Evolutionary conservation across 1,140 invertebrate genomes (phyloP), one percentile per base, ranked within the genome.

Genomic region (Aleiodes sp.): DNA sequence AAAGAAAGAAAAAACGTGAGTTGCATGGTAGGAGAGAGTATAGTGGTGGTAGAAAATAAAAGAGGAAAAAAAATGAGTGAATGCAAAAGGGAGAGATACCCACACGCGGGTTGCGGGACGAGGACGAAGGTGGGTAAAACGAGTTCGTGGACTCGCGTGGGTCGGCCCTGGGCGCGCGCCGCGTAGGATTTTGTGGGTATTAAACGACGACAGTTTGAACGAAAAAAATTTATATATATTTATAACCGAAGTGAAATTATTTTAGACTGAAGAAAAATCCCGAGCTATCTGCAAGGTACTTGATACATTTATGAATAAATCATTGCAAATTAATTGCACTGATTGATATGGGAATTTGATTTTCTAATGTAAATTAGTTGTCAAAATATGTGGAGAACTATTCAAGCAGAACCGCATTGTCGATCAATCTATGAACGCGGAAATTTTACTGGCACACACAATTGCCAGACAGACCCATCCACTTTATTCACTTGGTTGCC

Each of bases 61-160:
- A 29, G 59, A 46, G 66, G 26, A 60, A n/a, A 70, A 60, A 8
- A 43, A 41, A 19, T 10, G 41, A 43, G 57, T 37, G 67, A 67
- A 62, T 62, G 59, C 59, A 68, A 68, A 72, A 67, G 65, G 56
- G 28, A 57, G n/a, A n/a, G 2, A 28, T 59, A 68, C 59, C 52
- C 46, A 72, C 59, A 31, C 60, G 60, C 9, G 65, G 39, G 63
- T 71, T 68, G 65, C 70, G 68, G 65, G 80, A 74, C 77, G 83
- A 84, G 84, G 82, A 73, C 77, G 79, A 84, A 83, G 83, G 84
- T 84, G 83, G 83, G 83, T 85, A 80, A 82, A 73, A 84, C 84
- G 79, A 75, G 84, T 84, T 80, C 74, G 76, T 74, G 74, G 56
- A 74, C 65, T 43, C 63, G 78, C 74, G 78, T 78, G 75, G 79